Evolutionary conservation across 1,140 invertebrate genomes (phyloP).

Genomic region (Lycorma delicatula): DNA sequence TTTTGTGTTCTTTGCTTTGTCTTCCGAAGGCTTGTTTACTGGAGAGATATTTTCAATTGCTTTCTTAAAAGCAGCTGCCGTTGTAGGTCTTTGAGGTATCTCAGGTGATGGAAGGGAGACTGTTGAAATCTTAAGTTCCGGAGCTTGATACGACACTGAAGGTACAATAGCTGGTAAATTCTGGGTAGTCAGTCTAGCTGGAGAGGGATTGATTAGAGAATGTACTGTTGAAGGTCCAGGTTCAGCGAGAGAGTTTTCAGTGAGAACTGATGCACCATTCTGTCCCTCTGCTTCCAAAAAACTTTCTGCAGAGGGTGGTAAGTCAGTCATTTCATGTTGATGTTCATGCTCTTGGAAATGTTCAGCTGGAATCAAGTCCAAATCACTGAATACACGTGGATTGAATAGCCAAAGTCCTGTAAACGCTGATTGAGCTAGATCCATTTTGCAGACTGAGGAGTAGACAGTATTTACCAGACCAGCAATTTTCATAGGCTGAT

Average conservation of each 20-base stretch:
- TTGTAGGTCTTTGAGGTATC: too few species aligned
- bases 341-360: too few species aligned
- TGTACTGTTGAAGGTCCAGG: too few species aligned
- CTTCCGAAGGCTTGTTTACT: too few species aligned
- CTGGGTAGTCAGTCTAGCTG: background rate
- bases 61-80: background rate
- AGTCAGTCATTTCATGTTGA: background rate
- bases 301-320: background rate
- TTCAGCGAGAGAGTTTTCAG: too few species aligned
- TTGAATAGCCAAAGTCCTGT: too few species aligned
- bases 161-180: background rate
- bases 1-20: background rate
- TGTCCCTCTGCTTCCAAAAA: background rate
- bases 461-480: constrained; percentile 33
- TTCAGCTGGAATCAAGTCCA: too few species aligned
- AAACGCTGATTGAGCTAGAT: constrained; percentile 30
- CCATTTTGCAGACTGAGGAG: constrained; percentile 30
- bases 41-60: too few species aligned
- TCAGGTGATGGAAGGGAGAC: background rate
- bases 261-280: background rate
- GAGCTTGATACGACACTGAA: background rate
- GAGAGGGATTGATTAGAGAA: too few species aligned
- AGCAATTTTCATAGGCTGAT: constrained; percentile 9
- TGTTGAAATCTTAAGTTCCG: background rate
- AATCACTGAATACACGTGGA: too few species aligned